Evolutionary conservation across 2,888 invertebrate genomes (phyloP), one percentile per base, ranked within the genome.

Genomic region (Hipparchia semele): DNA sequence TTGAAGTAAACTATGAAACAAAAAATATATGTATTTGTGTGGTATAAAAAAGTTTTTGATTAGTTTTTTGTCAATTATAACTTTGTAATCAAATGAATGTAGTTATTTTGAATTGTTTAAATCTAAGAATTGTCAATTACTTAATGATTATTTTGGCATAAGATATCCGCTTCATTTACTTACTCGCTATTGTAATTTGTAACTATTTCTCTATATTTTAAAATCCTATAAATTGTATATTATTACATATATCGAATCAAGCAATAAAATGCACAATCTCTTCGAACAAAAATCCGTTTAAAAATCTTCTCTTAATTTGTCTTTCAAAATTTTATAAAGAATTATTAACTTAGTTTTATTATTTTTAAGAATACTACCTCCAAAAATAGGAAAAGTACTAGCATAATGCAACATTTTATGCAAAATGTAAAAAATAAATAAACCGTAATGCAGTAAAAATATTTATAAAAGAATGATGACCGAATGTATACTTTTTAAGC

Each of bases 111-210:
- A 84, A 91, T 92, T 90, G 85, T 91, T 93, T 91, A 92, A 89
- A 87, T 91, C 85, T 93, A 93, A 92, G 91, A 87, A 90, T 84
- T 87, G 93, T 93, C 93, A 93, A 93, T 93, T 93, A 93, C 85
- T 89, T 90, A 90, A 80, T 80, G 77, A 84, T 91, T 90, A 86
- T 88, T 90, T 90, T 80, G 84, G 80, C 82, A 80, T 90, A 90
- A 87, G 88, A 82, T 77, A 72, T 71, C 85, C 85, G 87, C 86
- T 86, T 85, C n/a, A 53, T 60, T 69, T 45, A 61, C 60, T 69
- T 53, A 61, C 61, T 53, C 51, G 49, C 68, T 59, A 49, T 58
- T n/a, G 39, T 23, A 23, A 23, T 13, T 2, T 62, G 13, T n/a
- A 7, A 13, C 7, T 12, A 7, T 49, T 49, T 49, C 49, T 5